These are phyloP conservation scores for Abramis brama DNA, from an alignment of 2,113 vertebrate species.

Conservation along the genomic window DNA sequence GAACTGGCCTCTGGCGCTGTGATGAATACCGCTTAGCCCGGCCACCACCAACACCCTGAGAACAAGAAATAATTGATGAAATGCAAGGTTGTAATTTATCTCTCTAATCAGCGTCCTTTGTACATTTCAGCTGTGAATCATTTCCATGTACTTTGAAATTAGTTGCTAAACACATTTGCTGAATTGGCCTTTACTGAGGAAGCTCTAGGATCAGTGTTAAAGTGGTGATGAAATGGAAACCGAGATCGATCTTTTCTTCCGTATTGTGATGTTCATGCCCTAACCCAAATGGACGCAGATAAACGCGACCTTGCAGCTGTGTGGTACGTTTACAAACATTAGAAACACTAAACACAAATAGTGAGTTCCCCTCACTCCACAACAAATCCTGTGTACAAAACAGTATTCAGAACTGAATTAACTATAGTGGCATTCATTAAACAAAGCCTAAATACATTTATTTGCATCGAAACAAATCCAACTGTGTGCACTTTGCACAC, in stretches of 20 bases:
- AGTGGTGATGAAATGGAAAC: not conserved
- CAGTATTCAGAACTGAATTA: not conserved
- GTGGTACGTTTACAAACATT: too few relatives aligned
- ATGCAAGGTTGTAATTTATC: not conserved
- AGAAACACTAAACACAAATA: too few relatives aligned
- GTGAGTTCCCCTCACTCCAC: not conserved
- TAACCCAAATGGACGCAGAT: not conserved
- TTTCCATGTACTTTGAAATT: too few relatives aligned
- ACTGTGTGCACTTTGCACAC: too few relatives aligned
- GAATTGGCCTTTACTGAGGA: not conserved
- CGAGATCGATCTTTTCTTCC: not conserved
- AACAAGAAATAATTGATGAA: not conserved
- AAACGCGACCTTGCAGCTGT: not conserved
- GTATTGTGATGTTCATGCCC: not conserved
- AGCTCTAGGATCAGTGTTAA: not conserved
- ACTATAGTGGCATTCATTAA: not conserved
- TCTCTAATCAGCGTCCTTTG: too few relatives aligned
- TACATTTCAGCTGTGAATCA: too few relatives aligned
- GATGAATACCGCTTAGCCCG: slow-evolving; percentile 96
- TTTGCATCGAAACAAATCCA: not conserved
- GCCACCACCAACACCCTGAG: slow-evolving; percentile 80
- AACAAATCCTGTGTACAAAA: not conserved
- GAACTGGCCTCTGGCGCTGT: slow-evolving; percentile 89
- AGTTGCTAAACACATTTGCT: not conserved
- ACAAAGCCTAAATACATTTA: not conserved